phyloP scores from a whole-genome alignment of 1,140 invertebrate genomes.

The Drosophila obscura region DNA sequence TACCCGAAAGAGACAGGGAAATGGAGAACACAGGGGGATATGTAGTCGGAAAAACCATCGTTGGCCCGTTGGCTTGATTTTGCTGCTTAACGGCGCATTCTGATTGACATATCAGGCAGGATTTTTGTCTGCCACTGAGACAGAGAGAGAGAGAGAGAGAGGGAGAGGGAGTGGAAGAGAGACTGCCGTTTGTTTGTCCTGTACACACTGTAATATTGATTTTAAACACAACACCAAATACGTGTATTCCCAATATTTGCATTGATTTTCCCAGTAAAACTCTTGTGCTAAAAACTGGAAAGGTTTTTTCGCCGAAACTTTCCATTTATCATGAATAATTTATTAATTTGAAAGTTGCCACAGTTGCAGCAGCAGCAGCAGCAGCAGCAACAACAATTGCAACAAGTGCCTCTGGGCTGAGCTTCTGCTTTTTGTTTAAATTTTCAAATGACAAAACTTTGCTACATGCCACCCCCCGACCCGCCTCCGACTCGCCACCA shows the following conservation, averaged over 20 bases:
- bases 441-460: constrained; percentile 80
- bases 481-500: background rate
- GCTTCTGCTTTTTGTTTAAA: constrained; percentile 73
- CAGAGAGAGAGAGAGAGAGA: no score
- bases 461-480: constrained; percentile 39
- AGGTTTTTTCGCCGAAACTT: constrained; percentile 35
- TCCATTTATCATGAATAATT: constrained; percentile 69
- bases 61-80: constrained; percentile 53
- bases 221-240: constrained; percentile 13
- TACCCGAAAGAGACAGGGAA: constrained; percentile 12
- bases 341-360: constrained; percentile 61
- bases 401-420: constrained; percentile 30
- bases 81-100: constrained; percentile 62
- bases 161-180: no score
- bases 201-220: constrained; percentile 33
- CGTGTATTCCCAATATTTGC: constrained; percentile 10
- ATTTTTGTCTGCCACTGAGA: background rate
- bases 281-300: background rate
- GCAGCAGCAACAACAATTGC: constrained; percentile 41
- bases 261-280: constrained; percentile 20
- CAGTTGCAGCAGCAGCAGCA: constrained; percentile 35
- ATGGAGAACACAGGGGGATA: background rate
- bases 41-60: constrained; percentile 19
- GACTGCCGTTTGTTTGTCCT: constrained; percentile 1
- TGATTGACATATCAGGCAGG: constrained; percentile 57